phyloP scores from a whole-genome alignment of 2,113 vertebrate species.

The Solea senegalensis region DNA sequence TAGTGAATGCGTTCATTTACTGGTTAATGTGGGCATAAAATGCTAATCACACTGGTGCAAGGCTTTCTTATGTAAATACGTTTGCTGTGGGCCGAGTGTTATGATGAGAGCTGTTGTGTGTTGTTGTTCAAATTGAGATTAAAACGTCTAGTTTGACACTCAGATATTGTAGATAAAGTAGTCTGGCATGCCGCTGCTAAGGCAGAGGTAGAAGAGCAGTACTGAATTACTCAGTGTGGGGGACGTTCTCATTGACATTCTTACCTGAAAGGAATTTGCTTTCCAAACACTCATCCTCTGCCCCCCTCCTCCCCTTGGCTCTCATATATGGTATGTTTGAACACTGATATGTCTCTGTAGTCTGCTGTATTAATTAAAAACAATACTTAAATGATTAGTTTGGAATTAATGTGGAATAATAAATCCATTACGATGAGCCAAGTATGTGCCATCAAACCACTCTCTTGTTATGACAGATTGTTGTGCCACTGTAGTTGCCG shows the following conservation, averaged over 20 bases:
- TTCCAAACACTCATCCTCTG: slow-evolving; percentile 1
- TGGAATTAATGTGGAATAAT: slow-evolving; percentile 28
- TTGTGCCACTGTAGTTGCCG: neutral
- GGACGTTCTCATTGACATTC: slow-evolving; percentile 31
- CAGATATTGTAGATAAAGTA: slow-evolving; percentile 47
- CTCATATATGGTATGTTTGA: slow-evolving; percentile 31
- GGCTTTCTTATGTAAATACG: slow-evolving; percentile 56
- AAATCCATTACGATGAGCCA: neutral
- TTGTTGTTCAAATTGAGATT: slow-evolving; percentile 56
- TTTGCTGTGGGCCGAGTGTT: slow-evolving; percentile 44
- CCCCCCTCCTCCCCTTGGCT: neutral
- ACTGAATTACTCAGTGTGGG: slow-evolving; percentile 39
- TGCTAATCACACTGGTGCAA: slow-evolving; percentile 48
- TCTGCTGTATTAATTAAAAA: slow-evolving; percentile 8
- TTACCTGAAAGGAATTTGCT: slow-evolving; percentile 42
- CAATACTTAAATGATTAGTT: slow-evolving; percentile 7
- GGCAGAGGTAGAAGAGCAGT: slow-evolving; percentile 18
- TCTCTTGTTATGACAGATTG: neutral
- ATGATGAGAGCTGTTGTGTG: slow-evolving; percentile 55
- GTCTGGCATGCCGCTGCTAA: slow-evolving; percentile 40
- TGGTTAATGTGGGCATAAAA: slow-evolving; percentile 57
- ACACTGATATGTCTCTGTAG: neutral
- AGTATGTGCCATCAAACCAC: slow-evolving; percentile 7
- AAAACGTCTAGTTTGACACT: slow-evolving; percentile 52
- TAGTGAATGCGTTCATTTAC: slow-evolving; percentile 53